A percentile compares a stretch with the other conserved stretches of the same genome.
These are phyloP conservation scores for Polylopha cassiicola DNA, from an alignment of 2,888 invertebrate species.

Conservation along the genomic window DNA sequence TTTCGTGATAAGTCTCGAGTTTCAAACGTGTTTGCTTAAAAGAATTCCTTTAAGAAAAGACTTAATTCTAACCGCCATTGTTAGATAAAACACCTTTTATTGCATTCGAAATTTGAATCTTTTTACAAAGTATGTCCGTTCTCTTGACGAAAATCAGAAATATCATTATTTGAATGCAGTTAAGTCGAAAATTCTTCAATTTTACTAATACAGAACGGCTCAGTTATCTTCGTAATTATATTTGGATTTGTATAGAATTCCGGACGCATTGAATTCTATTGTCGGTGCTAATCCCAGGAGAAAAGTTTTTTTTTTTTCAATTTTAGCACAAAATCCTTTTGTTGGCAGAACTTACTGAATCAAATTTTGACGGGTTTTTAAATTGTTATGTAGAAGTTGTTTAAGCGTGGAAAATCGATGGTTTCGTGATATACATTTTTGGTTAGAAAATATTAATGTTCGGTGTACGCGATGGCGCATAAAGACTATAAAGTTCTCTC, in stretches of 20 bases:
- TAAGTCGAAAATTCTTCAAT: no score
- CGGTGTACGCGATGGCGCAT: no score
- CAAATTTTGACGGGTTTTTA: constrained; percentile 20
- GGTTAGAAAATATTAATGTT: no score
- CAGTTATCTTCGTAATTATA: no score
- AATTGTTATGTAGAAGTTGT: constrained; percentile 19
- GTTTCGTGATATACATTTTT: no score
- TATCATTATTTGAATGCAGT: no score
- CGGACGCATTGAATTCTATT: constrained; percentile 30
- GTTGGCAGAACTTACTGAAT: constrained; percentile 26
- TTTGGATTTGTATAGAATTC: constrained; percentile 21
- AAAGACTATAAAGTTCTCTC: no score
- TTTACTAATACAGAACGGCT: no score
- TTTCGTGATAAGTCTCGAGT: constrained; percentile 25
- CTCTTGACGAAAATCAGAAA: no score
- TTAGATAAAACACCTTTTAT: constrained; percentile 22
- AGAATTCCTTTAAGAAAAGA: constrained; percentile 22
- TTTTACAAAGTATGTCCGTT: no score
- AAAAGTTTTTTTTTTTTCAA: constrained; percentile 35
- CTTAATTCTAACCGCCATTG: constrained; percentile 24
- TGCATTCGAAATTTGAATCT: constrained; percentile 20
- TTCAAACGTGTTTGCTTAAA: constrained; percentile 16
- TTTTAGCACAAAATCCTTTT: constrained; percentile 25
- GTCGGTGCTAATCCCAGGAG: constrained; percentile 40
- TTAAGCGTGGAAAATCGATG: constrained; percentile 16